phyloP scores from a whole-genome alignment of 1,140 invertebrate species.

The Prorops nasuta region DNA sequence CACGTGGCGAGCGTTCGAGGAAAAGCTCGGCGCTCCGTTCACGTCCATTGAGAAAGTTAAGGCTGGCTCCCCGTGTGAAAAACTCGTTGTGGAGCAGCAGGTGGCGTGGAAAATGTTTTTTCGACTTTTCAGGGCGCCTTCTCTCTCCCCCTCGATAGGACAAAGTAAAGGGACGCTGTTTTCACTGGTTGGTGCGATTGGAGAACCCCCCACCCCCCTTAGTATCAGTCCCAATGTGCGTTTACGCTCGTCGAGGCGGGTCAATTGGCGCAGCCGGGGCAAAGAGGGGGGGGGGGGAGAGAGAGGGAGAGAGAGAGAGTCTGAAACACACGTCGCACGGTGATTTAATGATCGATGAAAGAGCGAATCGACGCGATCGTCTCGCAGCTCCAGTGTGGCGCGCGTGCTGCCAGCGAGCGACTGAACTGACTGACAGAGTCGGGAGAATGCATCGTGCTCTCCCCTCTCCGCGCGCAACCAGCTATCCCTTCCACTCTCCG shows the following conservation, averaged over 20 bases:
- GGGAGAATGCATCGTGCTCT: constrained; percentile 21
- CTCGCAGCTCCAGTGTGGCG: constrained; percentile 18
- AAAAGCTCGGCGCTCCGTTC: too few relatives aligned
- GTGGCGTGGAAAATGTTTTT: too few relatives aligned
- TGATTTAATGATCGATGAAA: neutral
- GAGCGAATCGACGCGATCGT: neutral
- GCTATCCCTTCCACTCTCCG: constrained; percentile 12
- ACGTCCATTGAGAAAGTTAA: too few relatives aligned
- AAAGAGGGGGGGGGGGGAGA: neutral
- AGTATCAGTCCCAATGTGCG: neutral
- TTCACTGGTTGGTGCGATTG: too few relatives aligned
- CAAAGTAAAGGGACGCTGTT: too few relatives aligned
- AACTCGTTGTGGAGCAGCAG: too few relatives aligned
- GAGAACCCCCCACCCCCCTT: constrained; percentile 1
- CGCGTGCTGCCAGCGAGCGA: constrained; percentile 48
- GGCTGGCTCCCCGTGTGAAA: too few relatives aligned
- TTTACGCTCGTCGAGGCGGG: neutral
- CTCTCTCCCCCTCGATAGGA: too few relatives aligned
- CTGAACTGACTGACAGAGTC: constrained; percentile 16
- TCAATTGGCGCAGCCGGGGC: constrained; percentile 9
- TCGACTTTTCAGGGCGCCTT: too few relatives aligned
- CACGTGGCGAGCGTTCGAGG: too few relatives aligned
- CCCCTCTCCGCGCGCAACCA: constrained; percentile 6
- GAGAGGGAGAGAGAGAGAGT: too few relatives aligned
- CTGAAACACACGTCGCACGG: too few relatives aligned